Base-by-base conservation (phyloP, 2,797 vertebrate species). In the Myioborus melanocephalus region DNA sequence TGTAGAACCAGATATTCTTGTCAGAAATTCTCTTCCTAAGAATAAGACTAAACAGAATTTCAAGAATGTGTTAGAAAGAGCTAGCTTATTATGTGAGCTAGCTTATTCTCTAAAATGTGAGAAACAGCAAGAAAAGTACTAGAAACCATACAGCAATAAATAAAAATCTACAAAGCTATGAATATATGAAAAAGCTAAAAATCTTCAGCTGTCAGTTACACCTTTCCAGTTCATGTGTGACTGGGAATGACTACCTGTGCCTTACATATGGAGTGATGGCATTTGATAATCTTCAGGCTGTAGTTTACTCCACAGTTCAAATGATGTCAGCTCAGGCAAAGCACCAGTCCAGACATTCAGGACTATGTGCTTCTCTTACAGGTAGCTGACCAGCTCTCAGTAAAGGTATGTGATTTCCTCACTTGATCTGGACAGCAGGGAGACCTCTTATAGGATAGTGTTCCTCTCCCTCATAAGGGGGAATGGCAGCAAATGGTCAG, bases 191-290 rank as follows among this genome's bases (percentile, higher is more conserved):
- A 69, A 30, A 60, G 30, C 34, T 26, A 46, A 39, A 86, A 77
- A 77, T 26, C 41, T 69, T 69, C 27, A 41, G 24, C 34, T 34
- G 26, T 46, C 34, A 21, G 13, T 60, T 68, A 26, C 0, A 6
- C 19, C 43, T 66, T 76, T 32, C 34, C 34, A 12, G 15, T 34
- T 82, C 15, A 15, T 15, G 2, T n/a, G 18, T 15, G 22, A 17
- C 65, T 70, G 41, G 46, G 13, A 55, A 44, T 17, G 35, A 85
- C 35, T 59, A 50, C 5, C 34, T 55, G 27, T 49, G 19, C 52
- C 28, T 82, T 72, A 32, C 5, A 0, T 15, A 1, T 1, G 4
- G 46, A 70, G 12, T 32, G 71, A 39, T 44, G 34, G 26, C 1
- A 1, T 64, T 60, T 46, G 50, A 21, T 77, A 64, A 75, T 71